Evolutionary conservation across 2,888 invertebrate species (phyloP), one percentile per base, ranked within the genome.

Genomic region (Caenorhabditis auriculariae): DNA sequence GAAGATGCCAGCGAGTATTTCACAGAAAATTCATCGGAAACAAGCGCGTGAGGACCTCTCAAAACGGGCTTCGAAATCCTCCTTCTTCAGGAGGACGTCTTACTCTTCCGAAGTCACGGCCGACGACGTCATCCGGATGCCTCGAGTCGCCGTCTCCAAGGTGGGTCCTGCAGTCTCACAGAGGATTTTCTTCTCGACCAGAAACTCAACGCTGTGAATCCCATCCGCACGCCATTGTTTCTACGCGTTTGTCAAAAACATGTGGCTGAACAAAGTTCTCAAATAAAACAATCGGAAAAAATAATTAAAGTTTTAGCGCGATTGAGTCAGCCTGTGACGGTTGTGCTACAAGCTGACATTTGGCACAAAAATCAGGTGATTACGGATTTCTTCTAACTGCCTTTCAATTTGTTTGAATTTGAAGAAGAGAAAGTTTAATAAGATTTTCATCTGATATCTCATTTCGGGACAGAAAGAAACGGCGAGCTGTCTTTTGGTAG

Each of bases 1-100:
- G 56, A 61, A 37, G 61, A 61, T 46, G 61, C 61, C 4, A 61
- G 61, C 43, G 54, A 43, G 42, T 56, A 61, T 32, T 49, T 61
- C 23, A 57, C 51, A n/a, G 57, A 54, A 38, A 42, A 57, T 56
- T 56, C 15, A 21, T 41, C 28, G 15, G 4, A 19, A 3, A 9
- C 12, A 19, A 38, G 38, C n/a, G n/a, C 19, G 5, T 4, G 17
- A 7, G n/a, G 6, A 17, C 19, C 19, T 38, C 19, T 19, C 38
- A 6, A 15, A 38, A 38, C n/a, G n/a, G n/a, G n/a, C 19, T 7
- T 4, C 5, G 19, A 17, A 17, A 29, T n/a, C 26, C 27, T 6
- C 29, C n/a, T 21, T 39, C 35, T 42, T 19, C 24, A 55, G 55
- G 21, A 55, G 44, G 17, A 54, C n/a, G 19, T 38, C n/a, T 6